Percentiles rank a stretch among this genome's conserved stretches.
phyloP scores from a whole-genome alignment of 1,140 invertebrate species.

The Pteromalus puparum region DNA sequence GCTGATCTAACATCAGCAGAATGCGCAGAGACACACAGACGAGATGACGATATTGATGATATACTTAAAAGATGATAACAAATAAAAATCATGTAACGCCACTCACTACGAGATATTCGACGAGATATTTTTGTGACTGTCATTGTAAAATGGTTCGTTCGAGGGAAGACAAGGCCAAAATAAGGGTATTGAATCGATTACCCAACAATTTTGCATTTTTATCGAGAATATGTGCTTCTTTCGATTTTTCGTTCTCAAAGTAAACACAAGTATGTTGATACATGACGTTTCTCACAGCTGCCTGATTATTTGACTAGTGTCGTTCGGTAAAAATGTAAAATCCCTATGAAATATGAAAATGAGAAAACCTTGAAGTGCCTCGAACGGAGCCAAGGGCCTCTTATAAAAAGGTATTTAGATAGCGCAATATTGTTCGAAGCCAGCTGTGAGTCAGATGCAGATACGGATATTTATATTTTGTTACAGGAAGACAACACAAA shows the following conservation, averaged over 20 bases:
- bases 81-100: slow-evolving; percentile 51
- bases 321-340: slow-evolving; percentile 48
- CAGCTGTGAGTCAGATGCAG: slow-evolving; percentile 68
- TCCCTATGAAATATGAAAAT: not conserved
- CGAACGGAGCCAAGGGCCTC: slow-evolving; percentile 60
- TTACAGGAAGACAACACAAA: slow-evolving; percentile 71
- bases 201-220: slow-evolving; percentile 49
- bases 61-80: slow-evolving; percentile 44
- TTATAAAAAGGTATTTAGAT: slow-evolving; percentile 68
- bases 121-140: slow-evolving; percentile 73
- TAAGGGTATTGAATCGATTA: not conserved
- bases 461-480: slow-evolving; percentile 76
- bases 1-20: slow-evolving; percentile 2
- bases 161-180: slow-evolving; percentile 46
- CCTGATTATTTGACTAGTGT: slow-evolving; percentile 36
- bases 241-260: slow-evolving; percentile 15
- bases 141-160: slow-evolving; percentile 58
- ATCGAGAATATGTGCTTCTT: slow-evolving; percentile 45
- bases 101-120: slow-evolving; percentile 58
- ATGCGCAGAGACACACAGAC: slow-evolving; percentile 37
- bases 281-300: slow-evolving; percentile 28
- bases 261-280: slow-evolving; percentile 19
- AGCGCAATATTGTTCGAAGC: slow-evolving; percentile 70
- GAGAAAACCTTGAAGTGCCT: slow-evolving; percentile 48
- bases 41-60: slow-evolving; percentile 41